These are phyloP conservation scores for Tenthredo distinguenda DNA, from an alignment of 2,888 invertebrate genomes.

Conservation along the genomic window DNA sequence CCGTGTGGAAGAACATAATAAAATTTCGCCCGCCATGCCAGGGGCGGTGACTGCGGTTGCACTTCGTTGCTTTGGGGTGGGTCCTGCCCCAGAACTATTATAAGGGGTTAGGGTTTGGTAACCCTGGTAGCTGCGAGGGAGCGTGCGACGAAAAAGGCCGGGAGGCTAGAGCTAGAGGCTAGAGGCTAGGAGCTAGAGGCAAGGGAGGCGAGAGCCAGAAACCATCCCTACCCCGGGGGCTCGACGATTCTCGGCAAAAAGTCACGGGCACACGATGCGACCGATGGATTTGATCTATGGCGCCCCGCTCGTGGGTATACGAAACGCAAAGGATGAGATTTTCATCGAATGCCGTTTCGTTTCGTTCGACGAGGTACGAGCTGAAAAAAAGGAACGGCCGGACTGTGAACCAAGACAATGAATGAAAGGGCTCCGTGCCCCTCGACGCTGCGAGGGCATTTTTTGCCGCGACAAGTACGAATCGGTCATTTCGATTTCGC, in stretches of 20 bases:
- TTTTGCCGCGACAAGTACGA: not conserved
- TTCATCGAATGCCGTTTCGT: not conserved
- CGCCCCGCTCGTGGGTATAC: not conserved
- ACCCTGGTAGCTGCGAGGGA: slow-evolving; percentile 59
- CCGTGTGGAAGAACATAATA: slow-evolving; percentile 75
- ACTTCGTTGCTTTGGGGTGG: slow-evolving; percentile 64
- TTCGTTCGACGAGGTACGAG: not conserved
- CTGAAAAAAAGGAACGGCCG: not conserved
- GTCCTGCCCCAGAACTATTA: slow-evolving; percentile 72
- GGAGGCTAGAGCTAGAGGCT: not conserved
- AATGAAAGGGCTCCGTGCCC: not conserved
- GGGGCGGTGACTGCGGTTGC: slow-evolving; percentile 75
- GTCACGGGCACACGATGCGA: slow-evolving; percentile 19
- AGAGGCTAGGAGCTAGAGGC: slow-evolving; percentile 54
- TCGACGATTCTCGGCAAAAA: not conserved
- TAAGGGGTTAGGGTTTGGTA: slow-evolving; percentile 58
- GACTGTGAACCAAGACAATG: not conserved
- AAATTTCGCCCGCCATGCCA: slow-evolving; percentile 76
- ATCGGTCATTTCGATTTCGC: slow-evolving; percentile 15
- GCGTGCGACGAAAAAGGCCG: slow-evolving; percentile 65
- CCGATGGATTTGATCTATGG: not conserved
- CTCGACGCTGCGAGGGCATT: not conserved
- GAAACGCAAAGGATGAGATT: not conserved
- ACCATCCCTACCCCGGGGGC: not conserved
- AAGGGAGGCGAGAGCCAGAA: not conserved